A percentile compares a stretch with the other conserved stretches of the same genome.
These are phyloP conservation scores for Pteropus alecto DNA, from an alignment of 2,113 vertebrate genomes.

Conservation along the genomic window DNA sequence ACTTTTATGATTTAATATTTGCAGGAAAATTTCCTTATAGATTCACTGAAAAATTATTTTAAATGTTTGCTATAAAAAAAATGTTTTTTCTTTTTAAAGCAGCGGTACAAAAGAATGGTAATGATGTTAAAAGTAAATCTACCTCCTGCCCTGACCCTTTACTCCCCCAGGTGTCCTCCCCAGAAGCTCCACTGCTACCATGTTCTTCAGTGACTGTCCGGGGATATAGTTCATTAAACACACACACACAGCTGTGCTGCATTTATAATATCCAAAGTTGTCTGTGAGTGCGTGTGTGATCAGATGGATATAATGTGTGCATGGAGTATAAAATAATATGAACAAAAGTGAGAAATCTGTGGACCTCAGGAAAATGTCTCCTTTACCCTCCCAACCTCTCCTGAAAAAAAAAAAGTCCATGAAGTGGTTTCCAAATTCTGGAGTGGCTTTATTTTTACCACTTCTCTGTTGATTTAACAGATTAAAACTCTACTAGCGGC, in stretches of 20 bases:
- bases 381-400: not conserved
- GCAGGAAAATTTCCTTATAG: not conserved
- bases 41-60: not conserved
- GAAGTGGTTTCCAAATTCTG: conserved; percentile 37
- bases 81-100: not conserved
- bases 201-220: not conserved
- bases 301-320: not conserved
- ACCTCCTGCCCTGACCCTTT: not conserved
- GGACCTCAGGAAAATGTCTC: not conserved
- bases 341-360: not conserved
- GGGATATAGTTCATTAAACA: not conserved
- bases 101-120: not conserved
- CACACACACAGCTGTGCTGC: not conserved
- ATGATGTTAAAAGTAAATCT: not conserved
- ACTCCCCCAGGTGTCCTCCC: too few relatives aligned
- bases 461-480: conserved; percentile 82
- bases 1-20: not conserved
- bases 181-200: not conserved
- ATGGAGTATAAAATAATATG: not conserved
- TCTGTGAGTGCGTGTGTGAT: not conserved
- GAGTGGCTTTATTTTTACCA: not conserved
- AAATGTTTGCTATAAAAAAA: conserved; percentile 3
- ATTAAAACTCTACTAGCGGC: conserved; percentile 77
- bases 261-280: not conserved
- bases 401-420: not conserved